Evolutionary conservation across 1,140 invertebrate species (phyloP).

Genomic region (Hylaeus anthracinus): DNA sequence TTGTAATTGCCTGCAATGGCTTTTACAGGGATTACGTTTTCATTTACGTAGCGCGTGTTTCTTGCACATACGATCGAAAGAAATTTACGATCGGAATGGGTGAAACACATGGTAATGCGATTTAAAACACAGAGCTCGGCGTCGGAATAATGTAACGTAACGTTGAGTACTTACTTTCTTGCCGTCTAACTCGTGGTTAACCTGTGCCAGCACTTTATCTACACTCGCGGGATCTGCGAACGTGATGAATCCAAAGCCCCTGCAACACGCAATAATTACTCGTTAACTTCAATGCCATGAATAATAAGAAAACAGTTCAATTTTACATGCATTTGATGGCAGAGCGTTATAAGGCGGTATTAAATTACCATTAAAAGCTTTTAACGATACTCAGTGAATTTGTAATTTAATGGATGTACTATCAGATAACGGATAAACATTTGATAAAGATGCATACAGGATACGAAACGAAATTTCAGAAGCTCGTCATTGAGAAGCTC

Average conservation of each 20-base stretch:
- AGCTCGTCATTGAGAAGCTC: no score
- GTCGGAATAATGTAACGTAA: not conserved
- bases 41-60: not conserved
- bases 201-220: conserved; percentile 96
- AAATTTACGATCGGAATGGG: not conserved
- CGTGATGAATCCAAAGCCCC: conserved; percentile 98
- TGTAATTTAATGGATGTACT: no score
- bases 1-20: no score
- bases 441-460: no score
- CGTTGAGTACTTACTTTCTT: conserved; percentile 90
- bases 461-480: no score
- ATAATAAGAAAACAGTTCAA: not conserved
- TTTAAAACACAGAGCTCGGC: not conserved
- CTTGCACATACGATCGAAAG: not conserved
- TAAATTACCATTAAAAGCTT: no score
- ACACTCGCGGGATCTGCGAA: conserved; percentile 96
- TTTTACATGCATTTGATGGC: not conserved
- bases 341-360: not conserved
- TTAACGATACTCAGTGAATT: no score
- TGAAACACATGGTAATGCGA: not conserved
- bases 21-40: not conserved
- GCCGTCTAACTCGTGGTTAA: conserved; percentile 96
- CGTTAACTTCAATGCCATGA: not conserved
- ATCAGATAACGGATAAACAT: no score
- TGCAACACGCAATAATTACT: conserved; percentile 84